Evolutionary conservation across 2,888 invertebrate genomes (phyloP), one percentile per base, ranked within the genome.

Genomic region (Seira musarum): DNA sequence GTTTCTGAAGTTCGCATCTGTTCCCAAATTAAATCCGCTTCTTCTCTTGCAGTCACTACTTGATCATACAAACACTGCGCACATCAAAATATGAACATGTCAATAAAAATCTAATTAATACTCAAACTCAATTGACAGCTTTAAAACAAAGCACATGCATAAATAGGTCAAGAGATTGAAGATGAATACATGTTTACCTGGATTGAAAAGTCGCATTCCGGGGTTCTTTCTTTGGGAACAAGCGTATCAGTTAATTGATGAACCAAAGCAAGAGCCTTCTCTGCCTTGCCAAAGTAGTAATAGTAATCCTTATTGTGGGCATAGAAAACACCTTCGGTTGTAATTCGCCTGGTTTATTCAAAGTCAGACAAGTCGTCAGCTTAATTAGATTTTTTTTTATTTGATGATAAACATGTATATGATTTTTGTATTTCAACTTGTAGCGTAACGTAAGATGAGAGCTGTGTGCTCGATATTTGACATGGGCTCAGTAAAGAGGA

Each of bases 161-260:
- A n/a, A n/a, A n/a, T n/a, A n/a, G n/a, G n/a, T n/a, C n/a, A n/a
- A n/a, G n/a, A n/a, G n/a, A n/a, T n/a, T n/a, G n/a, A n/a, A n/a
- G n/a, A n/a, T n/a, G n/a, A n/a, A n/a, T n/a, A n/a, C n/a, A n/a
- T n/a, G n/a, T n/a, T 71, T 73, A 84, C 84, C 73, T 82, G 72
- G 30, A 84, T 82, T 15, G 84, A 84, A 30, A 84, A 53, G n/a
- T 82, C 65, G 53, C 84, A 84, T 8, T 75, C 17, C 5, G 72
- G 69, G 70, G 17, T 73, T 66, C 17, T 80, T n/a, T 79, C 68
- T 68, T 68, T 70, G 17, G 84, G 82, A 10, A 84, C 78, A 21
- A 84, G 70, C 35, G 73, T 40, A 19, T 68, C 40, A 15, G 80
- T 65, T 3, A 84, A 30, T 49, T 74, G 61, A 8, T 78, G 60